Conservation (phyloP, 2,888 invertebrate species). For the Synergus laeviventris region DNA sequence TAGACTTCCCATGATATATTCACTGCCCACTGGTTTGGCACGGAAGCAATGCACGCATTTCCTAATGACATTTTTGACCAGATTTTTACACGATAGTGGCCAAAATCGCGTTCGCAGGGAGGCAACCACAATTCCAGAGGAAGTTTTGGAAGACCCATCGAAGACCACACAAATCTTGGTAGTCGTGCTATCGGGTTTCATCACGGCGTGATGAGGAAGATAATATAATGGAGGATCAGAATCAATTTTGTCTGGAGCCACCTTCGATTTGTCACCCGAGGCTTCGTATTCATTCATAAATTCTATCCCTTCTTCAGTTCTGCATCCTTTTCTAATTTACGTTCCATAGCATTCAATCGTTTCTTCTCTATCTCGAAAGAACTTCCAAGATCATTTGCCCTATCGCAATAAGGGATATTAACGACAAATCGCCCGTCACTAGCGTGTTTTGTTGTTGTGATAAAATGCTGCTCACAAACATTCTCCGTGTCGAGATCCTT, state of each 20-base stretch:
- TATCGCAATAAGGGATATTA: background rate
- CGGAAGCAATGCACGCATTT: background rate
- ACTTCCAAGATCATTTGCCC: background rate
- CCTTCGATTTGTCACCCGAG: background rate
- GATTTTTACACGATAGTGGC: background rate
- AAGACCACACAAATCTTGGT: background rate
- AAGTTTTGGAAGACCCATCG: background rate
- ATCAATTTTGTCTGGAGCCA: background rate
- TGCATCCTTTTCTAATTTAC: background rate
- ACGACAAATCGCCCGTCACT: background rate
- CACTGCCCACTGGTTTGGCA: background rate
- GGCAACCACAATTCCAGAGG: too few species aligned
- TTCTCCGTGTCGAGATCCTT: background rate
- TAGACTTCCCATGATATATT: constrained; percentile 3
- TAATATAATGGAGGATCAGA: background rate
- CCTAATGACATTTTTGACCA: background rate
- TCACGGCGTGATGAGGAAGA: background rate
- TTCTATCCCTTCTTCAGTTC: background rate
- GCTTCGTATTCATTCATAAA: background rate
- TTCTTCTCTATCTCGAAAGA: background rate
- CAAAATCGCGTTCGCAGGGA: background rate
- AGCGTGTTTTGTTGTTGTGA: background rate
- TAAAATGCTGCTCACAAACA: background rate
- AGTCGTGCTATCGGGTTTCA: background rate
- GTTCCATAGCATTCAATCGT: background rate